Percentiles rank a stretch among this genome's conserved stretches.
Conservation (phyloP, 2,113 vertebrate species). For the Datnioides undecimradiatus region DNA sequence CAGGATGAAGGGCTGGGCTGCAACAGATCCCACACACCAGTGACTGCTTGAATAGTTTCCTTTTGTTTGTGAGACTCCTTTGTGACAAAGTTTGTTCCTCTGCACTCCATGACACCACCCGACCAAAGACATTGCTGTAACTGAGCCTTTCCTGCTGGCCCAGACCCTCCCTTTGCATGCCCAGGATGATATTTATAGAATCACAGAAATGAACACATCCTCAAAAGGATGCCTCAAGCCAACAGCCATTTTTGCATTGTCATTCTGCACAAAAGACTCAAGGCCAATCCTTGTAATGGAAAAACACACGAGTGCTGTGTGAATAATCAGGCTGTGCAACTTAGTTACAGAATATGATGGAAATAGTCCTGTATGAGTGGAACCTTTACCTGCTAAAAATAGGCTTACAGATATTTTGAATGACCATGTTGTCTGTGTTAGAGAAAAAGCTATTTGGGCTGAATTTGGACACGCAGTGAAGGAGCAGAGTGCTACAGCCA, state of each 20-base stretch:
- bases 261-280: slow-evolving; percentile 32
- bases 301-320: slow-evolving; percentile 7
- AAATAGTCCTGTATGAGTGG: not conserved
- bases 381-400: not conserved
- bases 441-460: not conserved
- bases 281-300: not conserved
- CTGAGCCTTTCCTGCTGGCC: slow-evolving; percentile 38
- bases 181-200: slow-evolving; percentile 70
- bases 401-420: not conserved
- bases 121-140: slow-evolving; percentile 44
- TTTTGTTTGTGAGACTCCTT: not conserved
- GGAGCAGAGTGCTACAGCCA: slow-evolving; percentile 10
- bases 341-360: not conserved
- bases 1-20: slow-evolving; percentile 16
- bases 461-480: not conserved
- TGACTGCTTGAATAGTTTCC: slow-evolving; percentile 25
- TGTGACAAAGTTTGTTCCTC: slow-evolving; percentile 38
- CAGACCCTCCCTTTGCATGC: slow-evolving; percentile 18
- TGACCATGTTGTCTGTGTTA: not conserved
- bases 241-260: slow-evolving; percentile 33
- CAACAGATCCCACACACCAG: slow-evolving; percentile 21
- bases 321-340: not conserved
- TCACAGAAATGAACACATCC: slow-evolving; percentile 53
- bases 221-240: slow-evolving; percentile 46
- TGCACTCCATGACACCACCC: slow-evolving; percentile 7